These are phyloP conservation scores for Nomada goodeniana DNA, from an alignment of 2,888 invertebrate species.

Conservation along the genomic window DNA sequence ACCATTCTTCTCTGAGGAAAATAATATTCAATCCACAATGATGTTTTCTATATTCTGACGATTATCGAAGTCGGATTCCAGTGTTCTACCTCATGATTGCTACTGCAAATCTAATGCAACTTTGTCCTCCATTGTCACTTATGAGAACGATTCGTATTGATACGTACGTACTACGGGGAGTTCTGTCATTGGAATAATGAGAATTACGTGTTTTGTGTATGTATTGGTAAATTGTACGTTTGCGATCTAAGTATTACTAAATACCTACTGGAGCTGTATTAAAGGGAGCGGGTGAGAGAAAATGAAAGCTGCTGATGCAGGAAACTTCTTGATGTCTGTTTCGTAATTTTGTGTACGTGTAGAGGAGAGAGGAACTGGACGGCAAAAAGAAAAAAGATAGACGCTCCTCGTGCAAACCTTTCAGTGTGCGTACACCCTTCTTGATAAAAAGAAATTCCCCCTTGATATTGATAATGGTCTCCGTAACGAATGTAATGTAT, in stretches of 20 bases:
- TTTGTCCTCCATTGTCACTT: not conserved
- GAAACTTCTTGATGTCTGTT: too few species aligned
- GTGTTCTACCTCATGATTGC: not conserved
- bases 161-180: not conserved
- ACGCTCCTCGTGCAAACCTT: not conserved
- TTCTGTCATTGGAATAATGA: not conserved
- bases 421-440: not conserved
- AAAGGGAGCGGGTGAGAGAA: too few species aligned
- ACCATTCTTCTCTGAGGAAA: not conserved
- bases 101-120: not conserved
- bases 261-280: too few species aligned
- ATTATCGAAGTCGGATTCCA: not conserved
- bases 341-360: too few species aligned
- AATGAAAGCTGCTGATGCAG: too few species aligned
- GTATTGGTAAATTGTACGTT: too few species aligned
- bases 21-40: not conserved
- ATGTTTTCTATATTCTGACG: not conserved
- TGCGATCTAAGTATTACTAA: too few species aligned
- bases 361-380: too few species aligned
- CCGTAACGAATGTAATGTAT: constrained; percentile 15
- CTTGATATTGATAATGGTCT: constrained; percentile 1
- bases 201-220: not conserved
- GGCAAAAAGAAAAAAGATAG: not conserved
- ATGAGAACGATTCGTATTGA: not conserved
- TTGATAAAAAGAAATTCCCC: not conserved